Conservation (phyloP, 1,140 invertebrate species). For the Drosophila carrolli region DNA sequence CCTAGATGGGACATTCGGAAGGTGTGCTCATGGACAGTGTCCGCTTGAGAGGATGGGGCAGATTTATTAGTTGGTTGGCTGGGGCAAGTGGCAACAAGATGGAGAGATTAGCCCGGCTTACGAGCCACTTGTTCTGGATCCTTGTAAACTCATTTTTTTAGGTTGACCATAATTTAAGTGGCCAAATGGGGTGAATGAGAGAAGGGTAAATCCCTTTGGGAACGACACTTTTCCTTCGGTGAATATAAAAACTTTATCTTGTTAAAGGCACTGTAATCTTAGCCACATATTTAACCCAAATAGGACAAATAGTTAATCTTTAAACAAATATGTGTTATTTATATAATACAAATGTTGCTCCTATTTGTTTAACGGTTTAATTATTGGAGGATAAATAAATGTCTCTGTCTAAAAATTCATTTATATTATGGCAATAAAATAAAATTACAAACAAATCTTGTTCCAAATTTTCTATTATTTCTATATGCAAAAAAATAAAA, state of each 20-base stretch:
- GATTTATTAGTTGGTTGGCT: conserved; percentile 36
- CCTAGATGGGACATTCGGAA: conserved; percentile 11
- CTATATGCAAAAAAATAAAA: too few relatives aligned
- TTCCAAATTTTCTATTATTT: too few relatives aligned
- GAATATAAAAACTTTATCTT: background rate
- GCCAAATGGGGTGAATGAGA: conserved; percentile 3
- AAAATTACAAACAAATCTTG: too few relatives aligned
- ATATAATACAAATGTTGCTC: background rate
- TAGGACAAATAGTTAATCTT: background rate
- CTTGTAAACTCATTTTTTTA: conserved; percentile 25
- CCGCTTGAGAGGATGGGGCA: conserved; percentile 7
- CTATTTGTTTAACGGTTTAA: too few relatives aligned
- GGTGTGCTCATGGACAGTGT: conserved; percentile 41
- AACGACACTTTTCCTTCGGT: background rate
- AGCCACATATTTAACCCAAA: background rate
- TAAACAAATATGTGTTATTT: background rate
- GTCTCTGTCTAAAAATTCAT: too few relatives aligned
- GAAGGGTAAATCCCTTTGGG: background rate
- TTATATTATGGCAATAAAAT: too few relatives aligned
- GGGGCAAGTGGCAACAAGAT: conserved; percentile 35
- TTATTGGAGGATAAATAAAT: too few relatives aligned
- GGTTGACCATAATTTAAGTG: conserved; percentile 20
- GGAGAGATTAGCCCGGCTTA: conserved; percentile 52
- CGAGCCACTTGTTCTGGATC: conserved; percentile 45
- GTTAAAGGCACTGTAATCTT: background rate